Conservation (phyloP, 2,113 vertebrate species). For the Pteropus alecto region DNA sequence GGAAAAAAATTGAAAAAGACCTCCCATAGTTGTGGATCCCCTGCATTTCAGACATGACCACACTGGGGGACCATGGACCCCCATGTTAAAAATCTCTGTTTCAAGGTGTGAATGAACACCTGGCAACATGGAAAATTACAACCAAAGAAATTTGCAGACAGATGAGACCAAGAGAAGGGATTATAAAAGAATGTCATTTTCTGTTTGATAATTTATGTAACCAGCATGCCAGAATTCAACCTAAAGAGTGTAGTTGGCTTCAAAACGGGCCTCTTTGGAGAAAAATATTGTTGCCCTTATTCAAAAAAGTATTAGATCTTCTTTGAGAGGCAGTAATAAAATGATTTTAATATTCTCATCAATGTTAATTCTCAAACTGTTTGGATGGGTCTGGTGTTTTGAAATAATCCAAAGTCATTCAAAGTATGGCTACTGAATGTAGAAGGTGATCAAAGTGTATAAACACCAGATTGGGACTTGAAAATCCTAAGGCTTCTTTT, state of each 20-base stretch:
- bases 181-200: neutral
- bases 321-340: neutral
- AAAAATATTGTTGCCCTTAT: neutral
- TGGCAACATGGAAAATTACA: neutral
- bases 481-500: neutral
- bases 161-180: neutral
- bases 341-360: neutral
- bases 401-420: neutral
- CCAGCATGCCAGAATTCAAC: neutral
- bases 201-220: neutral
- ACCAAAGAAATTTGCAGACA: neutral
- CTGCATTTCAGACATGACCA: neutral
- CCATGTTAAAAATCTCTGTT: neutral
- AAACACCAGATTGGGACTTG: neutral
- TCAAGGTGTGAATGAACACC: neutral
- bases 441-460: neutral
- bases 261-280: neutral
- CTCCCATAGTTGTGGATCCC: fast-evolving
- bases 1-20: neutral
- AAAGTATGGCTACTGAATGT: neutral
- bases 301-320: neutral
- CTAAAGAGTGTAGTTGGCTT: neutral
- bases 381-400: neutral
- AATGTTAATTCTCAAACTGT: neutral
- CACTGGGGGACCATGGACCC: neutral